phyloP scores from a whole-genome alignment of 2,888 invertebrate genomes.

The Cataglyphis altisquamis region DNA sequence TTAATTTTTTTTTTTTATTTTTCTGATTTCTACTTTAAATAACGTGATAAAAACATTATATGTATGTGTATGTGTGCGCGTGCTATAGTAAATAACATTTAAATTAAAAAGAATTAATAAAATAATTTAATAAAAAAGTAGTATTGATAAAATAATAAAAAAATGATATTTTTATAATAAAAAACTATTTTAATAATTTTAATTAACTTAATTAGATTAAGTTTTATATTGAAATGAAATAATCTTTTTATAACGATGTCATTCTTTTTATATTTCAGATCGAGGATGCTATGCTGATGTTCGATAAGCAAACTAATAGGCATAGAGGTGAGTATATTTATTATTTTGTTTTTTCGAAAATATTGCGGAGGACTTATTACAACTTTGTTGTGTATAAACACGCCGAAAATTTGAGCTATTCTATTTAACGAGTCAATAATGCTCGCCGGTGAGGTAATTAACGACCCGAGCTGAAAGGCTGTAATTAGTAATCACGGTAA shows the following conservation, averaged over 20 bases:
- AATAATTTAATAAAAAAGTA: neutral
- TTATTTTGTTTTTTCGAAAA: conserved; percentile 42
- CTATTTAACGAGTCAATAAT: conserved; percentile 77
- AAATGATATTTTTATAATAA: neutral
- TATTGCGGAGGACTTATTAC: conserved; percentile 60
- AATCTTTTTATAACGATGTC: conserved; percentile 32
- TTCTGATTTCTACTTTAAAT: no score
- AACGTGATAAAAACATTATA: no score
- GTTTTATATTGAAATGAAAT: neutral
- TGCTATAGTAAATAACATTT: neutral
- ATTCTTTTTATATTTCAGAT: conserved; percentile 92
- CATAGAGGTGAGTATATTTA: conserved; percentile 93
- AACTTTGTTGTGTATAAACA: conserved; percentile 66
- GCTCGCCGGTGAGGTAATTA: conserved; percentile 70
- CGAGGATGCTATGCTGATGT: conserved; percentile 99
- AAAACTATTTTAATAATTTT: neutral
- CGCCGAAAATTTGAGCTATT: conserved; percentile 73
- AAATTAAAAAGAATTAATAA: neutral
- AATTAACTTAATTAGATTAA: conserved; percentile 16
- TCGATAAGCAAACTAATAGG: conserved; percentile 99
- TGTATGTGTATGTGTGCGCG: neutral
- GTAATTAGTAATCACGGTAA: conserved; percentile 77
- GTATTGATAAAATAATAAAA: neutral
- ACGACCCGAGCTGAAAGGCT: conserved; percentile 72
- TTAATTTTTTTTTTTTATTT: no score